Conservation (phyloP, 2,113 vertebrate genomes). For the Diphyllodes magnificus region DNA sequence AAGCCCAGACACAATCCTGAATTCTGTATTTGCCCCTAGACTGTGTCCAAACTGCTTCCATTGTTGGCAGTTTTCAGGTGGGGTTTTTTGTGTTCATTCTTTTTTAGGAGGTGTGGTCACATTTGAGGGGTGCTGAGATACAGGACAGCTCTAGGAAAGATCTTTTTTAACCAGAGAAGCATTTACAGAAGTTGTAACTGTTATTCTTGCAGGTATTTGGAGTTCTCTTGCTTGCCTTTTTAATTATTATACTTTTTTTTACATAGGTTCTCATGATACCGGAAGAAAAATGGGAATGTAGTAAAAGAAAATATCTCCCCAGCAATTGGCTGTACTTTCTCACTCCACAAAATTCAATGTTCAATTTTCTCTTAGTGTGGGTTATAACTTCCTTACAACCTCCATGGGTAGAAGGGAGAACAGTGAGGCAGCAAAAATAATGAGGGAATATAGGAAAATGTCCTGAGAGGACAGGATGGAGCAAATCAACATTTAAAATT, state of each 20-base stretch:
- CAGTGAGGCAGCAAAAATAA: neutral
- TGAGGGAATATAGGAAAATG: neutral
- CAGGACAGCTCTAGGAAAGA: neutral
- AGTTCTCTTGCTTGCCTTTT: neutral
- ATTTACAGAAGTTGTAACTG: neutral
- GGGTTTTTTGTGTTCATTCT: neutral
- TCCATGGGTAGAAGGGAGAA: neutral
- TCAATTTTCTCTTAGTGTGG: neutral
- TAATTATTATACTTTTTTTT: neutral
- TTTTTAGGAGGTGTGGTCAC: neutral
- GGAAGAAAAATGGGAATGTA: neutral
- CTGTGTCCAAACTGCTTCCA: neutral
- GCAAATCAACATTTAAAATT: neutral
- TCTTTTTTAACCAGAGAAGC: neutral
- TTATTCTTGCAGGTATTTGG: neutral
- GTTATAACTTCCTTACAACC: neutral
- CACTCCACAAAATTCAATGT: neutral
- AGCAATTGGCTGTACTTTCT: neutral
- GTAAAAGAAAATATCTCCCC: neutral
- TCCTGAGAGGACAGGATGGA: neutral
- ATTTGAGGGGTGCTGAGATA: neutral
- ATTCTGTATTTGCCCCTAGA: neutral
- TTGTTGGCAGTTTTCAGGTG: neutral
- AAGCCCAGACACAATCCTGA: neutral
- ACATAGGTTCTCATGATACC: neutral